Conservation (phyloP, 2,888 invertebrate genomes). For the Tipula confusa region DNA sequence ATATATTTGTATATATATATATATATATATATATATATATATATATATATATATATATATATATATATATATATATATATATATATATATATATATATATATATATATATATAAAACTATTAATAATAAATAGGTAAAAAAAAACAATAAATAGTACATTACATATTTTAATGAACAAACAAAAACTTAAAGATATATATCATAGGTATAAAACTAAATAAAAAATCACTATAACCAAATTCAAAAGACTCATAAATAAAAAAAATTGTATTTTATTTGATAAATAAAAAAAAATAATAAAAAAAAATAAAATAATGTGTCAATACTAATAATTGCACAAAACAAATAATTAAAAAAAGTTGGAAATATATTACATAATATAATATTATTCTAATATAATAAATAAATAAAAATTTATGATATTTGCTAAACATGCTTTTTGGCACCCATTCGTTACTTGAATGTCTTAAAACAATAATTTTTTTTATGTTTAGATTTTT, state of each 20-base stretch:
- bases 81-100: too few relatives aligned
- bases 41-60: too few relatives aligned
- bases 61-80: too few relatives aligned
- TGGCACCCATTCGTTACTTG: neutral
- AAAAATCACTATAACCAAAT: neutral
- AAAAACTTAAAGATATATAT: neutral
- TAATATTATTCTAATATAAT: neutral
- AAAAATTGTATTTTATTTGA: neutral
- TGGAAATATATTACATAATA: neutral
- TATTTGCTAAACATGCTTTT: neutral
- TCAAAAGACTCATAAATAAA: neutral
- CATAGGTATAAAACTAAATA: neutral
- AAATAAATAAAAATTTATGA: neutral
- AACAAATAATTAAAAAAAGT: neutral
- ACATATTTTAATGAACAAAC: neutral
- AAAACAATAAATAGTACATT: neutral
- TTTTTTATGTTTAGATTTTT: neutral
- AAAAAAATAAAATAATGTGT: neutral
- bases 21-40: too few relatives aligned
- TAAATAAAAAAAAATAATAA: neutral
- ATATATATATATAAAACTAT: neutral
- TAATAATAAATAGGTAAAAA: neutral
- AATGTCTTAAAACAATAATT: conserved; percentile 16
- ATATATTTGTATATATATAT: too few relatives aligned
- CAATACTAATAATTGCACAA: neutral